Conservation (phyloP, 2,888 invertebrate genomes). For the Orthosia incerta region DNA sequence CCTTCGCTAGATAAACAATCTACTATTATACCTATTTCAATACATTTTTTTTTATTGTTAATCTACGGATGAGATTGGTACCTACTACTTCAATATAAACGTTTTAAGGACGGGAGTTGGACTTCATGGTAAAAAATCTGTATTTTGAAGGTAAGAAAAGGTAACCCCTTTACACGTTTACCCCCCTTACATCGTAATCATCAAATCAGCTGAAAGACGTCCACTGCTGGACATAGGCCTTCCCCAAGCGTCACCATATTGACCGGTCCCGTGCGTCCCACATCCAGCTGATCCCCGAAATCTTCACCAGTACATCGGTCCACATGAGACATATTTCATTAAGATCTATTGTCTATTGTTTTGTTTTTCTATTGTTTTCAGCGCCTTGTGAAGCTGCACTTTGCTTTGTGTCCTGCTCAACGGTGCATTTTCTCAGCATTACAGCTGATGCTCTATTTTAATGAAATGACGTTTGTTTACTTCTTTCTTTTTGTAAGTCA, state of each 20-base stretch:
- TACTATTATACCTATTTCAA: no score
- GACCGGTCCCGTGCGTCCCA: no score
- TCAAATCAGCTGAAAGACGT: no score
- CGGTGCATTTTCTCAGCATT: conserved; percentile 4
- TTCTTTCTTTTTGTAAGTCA: no score
- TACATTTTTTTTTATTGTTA: no score
- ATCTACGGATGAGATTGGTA: no score
- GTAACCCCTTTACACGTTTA: conserved; percentile 9
- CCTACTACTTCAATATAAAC: neutral
- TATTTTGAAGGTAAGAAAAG: neutral
- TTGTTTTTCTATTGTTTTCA: conserved; percentile 14
- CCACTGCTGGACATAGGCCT: no score
- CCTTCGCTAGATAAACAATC: no score
- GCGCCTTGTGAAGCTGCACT: conserved; percentile 3
- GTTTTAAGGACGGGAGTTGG: neutral
- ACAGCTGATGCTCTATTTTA: neutral
- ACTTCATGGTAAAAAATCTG: neutral
- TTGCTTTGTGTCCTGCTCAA: conserved; percentile 4
- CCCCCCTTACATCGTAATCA: no score
- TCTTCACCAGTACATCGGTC: no score
- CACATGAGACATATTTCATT: conserved; percentile 10
- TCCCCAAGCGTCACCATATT: no score
- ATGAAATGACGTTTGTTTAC: neutral
- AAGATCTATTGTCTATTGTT: neutral
- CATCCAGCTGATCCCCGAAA: no score